Base-by-base conservation (phyloP, 2,888 invertebrate genomes). In the Drosophila borealis region DNA sequence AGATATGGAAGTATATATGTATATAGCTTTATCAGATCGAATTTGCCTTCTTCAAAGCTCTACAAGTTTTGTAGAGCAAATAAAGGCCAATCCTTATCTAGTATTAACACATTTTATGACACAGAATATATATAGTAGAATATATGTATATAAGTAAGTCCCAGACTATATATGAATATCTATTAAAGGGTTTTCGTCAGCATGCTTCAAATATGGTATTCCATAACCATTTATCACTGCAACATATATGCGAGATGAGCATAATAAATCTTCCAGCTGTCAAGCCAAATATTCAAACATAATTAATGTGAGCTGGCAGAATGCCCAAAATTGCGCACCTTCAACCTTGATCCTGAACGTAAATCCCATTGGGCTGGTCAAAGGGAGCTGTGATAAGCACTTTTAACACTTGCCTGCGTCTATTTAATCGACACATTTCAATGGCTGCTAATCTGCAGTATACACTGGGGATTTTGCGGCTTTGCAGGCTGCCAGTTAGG, bases 261-360 rank as follows among this genome's bases (percentile, higher is more conserved):
- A 45, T 74, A 71, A 74, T 74, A 67, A 76, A 74, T 74, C 76
- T 60, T 60, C 42, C 68, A 54, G 56, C 60, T 76, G 77, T 60
- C 74, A 71, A 39, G 51, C 51, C 14, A 25, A 44, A 76, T 57
- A 67, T 54, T 74, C 51, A 60, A 67, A 46, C 44, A 71, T 61
- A 60, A 61, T 63, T 56, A 63, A 67, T 68, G 36, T 46, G 37
- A 53, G 34, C 45, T 56, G 49, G 41, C 49, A 14, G 56, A 63
- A 55, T 62, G 67, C 10, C 55, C 39, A 44, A 36, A 37, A 13
- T 21, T 21, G 10, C 44, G 34, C 34, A 56, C 17, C 55, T 44
- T 36, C 19, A 48, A 56, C 45, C 36, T 42, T 42, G 62, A 13
- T 39, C 37, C 11, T 21, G 9, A 25, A 29, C 36, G 21, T 36